Conservation (phyloP, 2,797 vertebrate genomes). For the Phataginus tetradactyla region DNA sequence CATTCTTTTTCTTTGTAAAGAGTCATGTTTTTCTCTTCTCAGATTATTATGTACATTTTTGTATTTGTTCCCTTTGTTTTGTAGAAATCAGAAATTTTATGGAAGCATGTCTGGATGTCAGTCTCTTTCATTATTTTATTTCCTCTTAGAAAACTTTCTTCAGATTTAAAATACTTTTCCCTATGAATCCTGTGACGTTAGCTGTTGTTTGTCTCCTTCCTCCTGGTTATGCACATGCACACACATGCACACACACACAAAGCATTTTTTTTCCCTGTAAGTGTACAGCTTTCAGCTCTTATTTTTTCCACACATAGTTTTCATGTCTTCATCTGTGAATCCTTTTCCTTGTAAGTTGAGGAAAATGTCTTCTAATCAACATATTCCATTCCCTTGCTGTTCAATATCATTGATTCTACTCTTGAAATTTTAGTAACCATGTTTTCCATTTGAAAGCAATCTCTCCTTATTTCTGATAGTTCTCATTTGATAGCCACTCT, state of each 20-base stretch:
- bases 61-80: background rate
- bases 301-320: accelerated
- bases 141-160: background rate
- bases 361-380: background rate
- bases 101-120: background rate
- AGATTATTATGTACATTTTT: background rate
- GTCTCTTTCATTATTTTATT: too few relatives aligned
- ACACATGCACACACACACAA: accelerated
- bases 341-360: too few relatives aligned
- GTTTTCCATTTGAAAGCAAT: background rate
- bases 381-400: background rate
- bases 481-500: background rate
- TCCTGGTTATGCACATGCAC: accelerated
- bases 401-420: background rate
- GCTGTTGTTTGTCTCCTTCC: too few relatives aligned
- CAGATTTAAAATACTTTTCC: background rate
- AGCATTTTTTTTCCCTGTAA: accelerated
- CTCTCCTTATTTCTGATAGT: background rate
- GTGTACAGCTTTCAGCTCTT: accelerated
- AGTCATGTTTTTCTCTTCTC: background rate
- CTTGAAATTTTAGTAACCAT: background rate
- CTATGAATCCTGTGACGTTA: background rate
- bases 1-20: background rate
- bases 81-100: background rate
- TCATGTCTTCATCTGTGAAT: background rate